Conservation (phyloP, 1,140 invertebrate genomes). For the Cydia amplana region DNA sequence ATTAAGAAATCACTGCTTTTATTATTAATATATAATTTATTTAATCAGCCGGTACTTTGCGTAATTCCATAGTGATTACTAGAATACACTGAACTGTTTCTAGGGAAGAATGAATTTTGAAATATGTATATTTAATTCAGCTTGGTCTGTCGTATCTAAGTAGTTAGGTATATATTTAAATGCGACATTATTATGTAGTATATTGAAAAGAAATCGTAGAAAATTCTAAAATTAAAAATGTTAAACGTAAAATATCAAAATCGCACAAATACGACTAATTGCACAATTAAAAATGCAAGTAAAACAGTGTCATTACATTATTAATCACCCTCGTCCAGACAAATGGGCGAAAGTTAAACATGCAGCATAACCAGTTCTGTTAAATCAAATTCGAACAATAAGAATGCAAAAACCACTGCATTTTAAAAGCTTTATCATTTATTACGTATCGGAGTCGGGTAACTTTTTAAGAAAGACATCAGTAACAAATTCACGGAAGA, state of each 20-base stretch:
- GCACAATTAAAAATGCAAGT: conserved; percentile 22
- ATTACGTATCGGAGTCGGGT: conserved; percentile 12
- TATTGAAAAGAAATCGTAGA: too few relatives aligned
- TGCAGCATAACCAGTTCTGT: conserved; percentile 27
- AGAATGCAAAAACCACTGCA: conserved; percentile 14
- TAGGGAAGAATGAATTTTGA: too few relatives aligned
- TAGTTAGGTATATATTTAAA: too few relatives aligned
- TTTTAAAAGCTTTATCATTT: conserved; percentile 18
- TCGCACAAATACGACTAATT: not conserved
- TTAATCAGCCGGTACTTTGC: too few relatives aligned
- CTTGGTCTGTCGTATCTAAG: too few relatives aligned
- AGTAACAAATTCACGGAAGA: not conserved
- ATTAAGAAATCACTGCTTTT: too few relatives aligned
- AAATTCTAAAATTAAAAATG: not conserved
- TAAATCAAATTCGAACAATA: conserved; percentile 27
- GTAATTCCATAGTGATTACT: too few relatives aligned
- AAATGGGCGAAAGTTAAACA: conserved; percentile 31
- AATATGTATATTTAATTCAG: too few relatives aligned
- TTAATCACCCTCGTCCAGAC: conserved; percentile 30
- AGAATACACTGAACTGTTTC: too few relatives aligned
- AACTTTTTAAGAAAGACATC: not conserved
- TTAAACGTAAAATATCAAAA: not conserved
- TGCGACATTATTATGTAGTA: too few relatives aligned
- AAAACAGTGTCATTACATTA: conserved; percentile 25
- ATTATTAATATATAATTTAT: too few relatives aligned